Evolutionary conservation across 2,113 vertebrate species (phyloP), one percentile per base, ranked within the genome.

Genomic region (Agapornis roseicollis): DNA sequence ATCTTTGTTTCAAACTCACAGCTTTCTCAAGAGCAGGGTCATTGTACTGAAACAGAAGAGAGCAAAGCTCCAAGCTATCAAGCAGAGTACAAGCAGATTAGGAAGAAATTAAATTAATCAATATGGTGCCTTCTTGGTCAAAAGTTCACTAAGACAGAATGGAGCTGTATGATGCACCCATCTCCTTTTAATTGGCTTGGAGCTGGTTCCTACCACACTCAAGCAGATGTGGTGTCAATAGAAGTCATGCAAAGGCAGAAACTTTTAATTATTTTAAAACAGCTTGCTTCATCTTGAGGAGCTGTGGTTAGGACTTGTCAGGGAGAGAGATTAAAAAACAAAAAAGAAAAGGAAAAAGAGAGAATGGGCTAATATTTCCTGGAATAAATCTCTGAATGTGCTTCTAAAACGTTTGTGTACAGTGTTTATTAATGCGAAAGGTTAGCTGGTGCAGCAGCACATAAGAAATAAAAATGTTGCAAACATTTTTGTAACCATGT

Each of bases 91-190:
- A 93, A 93, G 72, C 88, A 96, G 92, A 95, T 96, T 94, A 95
- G 44, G 77, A 93, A 95, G 93, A 96, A 96, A 93, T 94, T 56
- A 94, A 93, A 95, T 95, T 96, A 88, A 92, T 96, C 94, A 96
- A 90, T 95, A 90, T 6, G 15, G 37, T 94, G 77, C 65, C 77
- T 87, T 89, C 73, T 80, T 61, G 86, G 90, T 93, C 94, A 94
- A 85, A 90, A 90, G 93, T 79, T 93, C 93, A 86, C 56, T 15
- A 24, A 72, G 80, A 90, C 65, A 79, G 65, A 79, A 65, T 37
- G 63, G 77, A 93, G 70, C 22, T 69, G 49, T 49, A 53, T 7
- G 16, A 79, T 53, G 66, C 41, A 72, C 80, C 69, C 66, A 46
- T 72, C 93, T 95, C 85, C 65, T 94, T 81, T 86, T 97, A 96